These are phyloP conservation scores for Benitochromis conjunctus DNA, from an alignment of 2,113 vertebrate genomes.

Conservation along the genomic window DNA sequence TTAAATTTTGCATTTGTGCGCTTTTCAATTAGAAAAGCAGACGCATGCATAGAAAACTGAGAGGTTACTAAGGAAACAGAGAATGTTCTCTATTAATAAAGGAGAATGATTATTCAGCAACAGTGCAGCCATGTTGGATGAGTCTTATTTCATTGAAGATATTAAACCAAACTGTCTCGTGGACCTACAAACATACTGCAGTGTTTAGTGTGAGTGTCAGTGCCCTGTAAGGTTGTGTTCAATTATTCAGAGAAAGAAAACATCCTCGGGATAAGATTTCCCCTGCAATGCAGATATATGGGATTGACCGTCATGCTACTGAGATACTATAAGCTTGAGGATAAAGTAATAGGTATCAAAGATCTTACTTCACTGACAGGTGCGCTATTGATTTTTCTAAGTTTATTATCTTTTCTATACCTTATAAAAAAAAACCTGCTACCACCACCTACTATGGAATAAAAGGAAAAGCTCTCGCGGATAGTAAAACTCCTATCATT, in stretches of 20 bases:
- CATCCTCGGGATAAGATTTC: conserved; percentile 47
- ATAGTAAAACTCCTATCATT: not conserved
- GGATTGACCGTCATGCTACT: conserved; percentile 22
- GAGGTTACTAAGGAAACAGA: not conserved
- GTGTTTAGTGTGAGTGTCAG: conserved; percentile 37
- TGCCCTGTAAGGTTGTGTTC: conserved; percentile 44
- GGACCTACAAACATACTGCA: conserved; percentile 14
- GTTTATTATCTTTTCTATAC: not conserved
- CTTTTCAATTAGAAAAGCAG: conserved; percentile 7
- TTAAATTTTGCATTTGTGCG: not conserved
- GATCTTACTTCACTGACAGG: not conserved
- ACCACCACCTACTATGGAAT: not conserved
- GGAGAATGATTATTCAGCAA: not conserved
- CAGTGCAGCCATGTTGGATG: not conserved
- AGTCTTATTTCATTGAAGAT: not conserved
- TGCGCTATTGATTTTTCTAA: conserved; percentile 17
- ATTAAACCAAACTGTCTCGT: not conserved
- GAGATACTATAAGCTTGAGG: not conserved
- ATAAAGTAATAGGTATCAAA: not conserved
- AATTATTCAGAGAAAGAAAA: conserved; percentile 57
- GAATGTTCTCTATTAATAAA: not conserved
- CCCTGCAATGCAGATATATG: conserved; percentile 60
- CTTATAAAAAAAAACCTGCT: not conserved
- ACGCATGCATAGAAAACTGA: not conserved
- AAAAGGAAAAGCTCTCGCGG: not conserved